These are phyloP conservation scores for Epizoanthus scotinus DNA, from an alignment of 92 coral and sea anemone species.

Conservation along the genomic window DNA sequence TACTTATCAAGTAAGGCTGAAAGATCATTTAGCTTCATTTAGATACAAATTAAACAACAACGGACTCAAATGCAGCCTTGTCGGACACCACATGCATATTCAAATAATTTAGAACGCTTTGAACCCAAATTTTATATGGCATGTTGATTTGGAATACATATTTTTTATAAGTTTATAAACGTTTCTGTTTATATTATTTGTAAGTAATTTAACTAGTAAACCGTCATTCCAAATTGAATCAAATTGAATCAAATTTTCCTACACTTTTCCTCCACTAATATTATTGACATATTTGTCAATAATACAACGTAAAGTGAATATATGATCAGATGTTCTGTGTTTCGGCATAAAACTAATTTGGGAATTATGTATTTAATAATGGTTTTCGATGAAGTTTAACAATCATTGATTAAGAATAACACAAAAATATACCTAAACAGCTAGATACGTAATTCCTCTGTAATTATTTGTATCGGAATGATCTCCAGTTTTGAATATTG, in stretches of 20 bases:
- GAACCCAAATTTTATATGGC: too few species aligned
- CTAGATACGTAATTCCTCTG: too few species aligned
- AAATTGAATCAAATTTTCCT: too few species aligned
- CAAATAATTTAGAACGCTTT: too few species aligned
- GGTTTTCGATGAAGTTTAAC: slow-evolving; percentile 9
- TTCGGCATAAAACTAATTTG: slow-evolving; percentile 51
- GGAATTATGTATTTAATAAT: slow-evolving; percentile 28
- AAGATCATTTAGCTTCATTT: too few species aligned
- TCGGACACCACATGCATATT: too few species aligned
- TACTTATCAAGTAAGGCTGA: too few species aligned
- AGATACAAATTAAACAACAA: too few species aligned
- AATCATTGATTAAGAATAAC: slow-evolving; percentile 41
- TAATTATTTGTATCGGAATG: slow-evolving; percentile 29
- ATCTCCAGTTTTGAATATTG: slow-evolving; percentile 51
- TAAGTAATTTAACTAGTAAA: slow-evolving; percentile 17
- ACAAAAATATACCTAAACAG: slow-evolving; percentile 20
- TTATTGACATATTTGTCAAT: too few species aligned
- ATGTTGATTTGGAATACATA: slow-evolving; percentile 27
- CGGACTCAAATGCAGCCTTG: too few species aligned
- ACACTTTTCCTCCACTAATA: too few species aligned
- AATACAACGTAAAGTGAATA: slow-evolving; percentile 22
- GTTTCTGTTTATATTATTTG: slow-evolving; percentile 21
- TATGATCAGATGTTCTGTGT: slow-evolving; percentile 52
- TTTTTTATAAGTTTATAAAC: slow-evolving; percentile 35
- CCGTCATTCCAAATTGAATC: slow-evolving; percentile 47